Evolutionary conservation across 2,888 invertebrate species (phyloP), one percentile per base, ranked within the genome.

Genomic region (Isoperla grammatica): DNA sequence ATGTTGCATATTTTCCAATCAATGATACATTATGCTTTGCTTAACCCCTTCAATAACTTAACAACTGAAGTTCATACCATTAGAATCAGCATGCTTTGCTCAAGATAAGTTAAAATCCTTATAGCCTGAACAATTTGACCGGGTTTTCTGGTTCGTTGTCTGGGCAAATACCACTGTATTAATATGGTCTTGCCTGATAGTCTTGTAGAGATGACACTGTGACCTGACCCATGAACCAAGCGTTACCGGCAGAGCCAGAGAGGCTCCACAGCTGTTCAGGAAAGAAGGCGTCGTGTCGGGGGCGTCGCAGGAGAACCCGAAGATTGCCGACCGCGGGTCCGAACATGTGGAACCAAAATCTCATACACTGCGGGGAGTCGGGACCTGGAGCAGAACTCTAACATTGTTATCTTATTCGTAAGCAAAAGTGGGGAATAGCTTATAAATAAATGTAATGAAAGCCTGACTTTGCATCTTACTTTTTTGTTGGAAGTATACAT

Each of bases 271-370:
- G 67, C 12, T 69, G 66, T 15, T 68, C 66, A 55, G 71, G 70
- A 5, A 39, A 15, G 11, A 57, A 42, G 43, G 20, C 56, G 6
- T 29, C 29, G n/a, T 43, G 15, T 4, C 22, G 15, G 15, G 23
- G 17, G 15, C 66, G 65, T 8, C 65, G 67, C 45, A 71, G 65
- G 42, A 72, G 59, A 2, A 75, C 73, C 19, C 71, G 64, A 35
- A 75, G 67, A 6, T 70, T 67, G 4, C 75, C 75, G 46, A 75
- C 69, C 12, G 74, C 74, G 59, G 71, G 73, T 2, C 75, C 75
- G 63, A 69, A 74, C 75, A 75, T 75, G 65, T 75, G 75, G 5
- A 73, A 74, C 69, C 74, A 75, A 65, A 75, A 75, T 50, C 71
- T 68, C 69, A 74, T 69, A 65, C 74, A 75, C 13, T 73, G 66